Evolutionary conservation across 2,888 invertebrate species (phyloP).

Genomic region (Himalopsyche kuldschensis): DNA sequence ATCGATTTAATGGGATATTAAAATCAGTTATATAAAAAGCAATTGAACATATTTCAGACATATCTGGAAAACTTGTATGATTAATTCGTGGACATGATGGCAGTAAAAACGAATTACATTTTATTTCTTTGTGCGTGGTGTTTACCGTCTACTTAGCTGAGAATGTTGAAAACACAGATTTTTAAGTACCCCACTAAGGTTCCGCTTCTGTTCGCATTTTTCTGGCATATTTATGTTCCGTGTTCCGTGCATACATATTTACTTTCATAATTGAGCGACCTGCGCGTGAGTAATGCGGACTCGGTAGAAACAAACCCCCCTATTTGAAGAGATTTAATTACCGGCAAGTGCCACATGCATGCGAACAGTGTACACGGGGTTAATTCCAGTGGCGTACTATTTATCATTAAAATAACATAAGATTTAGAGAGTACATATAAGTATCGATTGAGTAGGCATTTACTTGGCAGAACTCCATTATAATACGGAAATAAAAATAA

Average conservation of each 20-base stretch:
- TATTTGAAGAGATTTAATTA: conserved; percentile 28
- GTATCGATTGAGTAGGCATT: no score
- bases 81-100: background rate
- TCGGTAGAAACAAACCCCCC: background rate
- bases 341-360: conserved; percentile 24
- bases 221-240: conserved; percentile 11
- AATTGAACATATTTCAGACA: no score
- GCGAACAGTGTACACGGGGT: conserved; percentile 5
- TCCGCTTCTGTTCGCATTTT: background rate
- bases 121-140: background rate
- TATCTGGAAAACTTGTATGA: background rate
- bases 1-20: no score
- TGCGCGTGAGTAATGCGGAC: background rate
- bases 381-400: background rate
- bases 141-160: background rate
- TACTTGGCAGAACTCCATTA: no score
- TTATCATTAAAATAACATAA: no score
- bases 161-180: background rate
- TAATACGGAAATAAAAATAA: no score
- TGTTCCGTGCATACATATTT: conserved; percentile 8
- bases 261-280: conserved; percentile 15
- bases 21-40: no score
- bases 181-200: background rate
- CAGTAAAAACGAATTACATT: background rate
- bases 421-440: no score